Evolutionary conservation across 2,113 vertebrate genomes (phyloP).

Genomic region (Alces alces): DNA sequence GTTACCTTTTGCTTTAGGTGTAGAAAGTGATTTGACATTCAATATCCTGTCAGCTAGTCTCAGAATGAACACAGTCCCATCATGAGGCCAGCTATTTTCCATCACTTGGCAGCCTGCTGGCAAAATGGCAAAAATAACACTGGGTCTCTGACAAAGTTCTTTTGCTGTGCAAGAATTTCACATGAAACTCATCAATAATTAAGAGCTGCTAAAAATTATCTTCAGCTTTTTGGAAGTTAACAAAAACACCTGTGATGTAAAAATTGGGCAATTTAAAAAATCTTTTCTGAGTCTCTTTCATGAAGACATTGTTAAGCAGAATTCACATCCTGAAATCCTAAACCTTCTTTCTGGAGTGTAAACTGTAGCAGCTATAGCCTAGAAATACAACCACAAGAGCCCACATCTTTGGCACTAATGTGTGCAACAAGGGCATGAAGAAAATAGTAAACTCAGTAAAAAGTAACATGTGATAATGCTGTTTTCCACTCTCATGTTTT

Average conservation of each 20-base stretch:
- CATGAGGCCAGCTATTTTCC: background rate
- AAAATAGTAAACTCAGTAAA: background rate
- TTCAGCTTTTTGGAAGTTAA: background rate
- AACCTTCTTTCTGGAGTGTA: background rate
- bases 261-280: background rate
- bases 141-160: background rate
- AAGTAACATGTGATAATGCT: background rate
- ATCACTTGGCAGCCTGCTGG: background rate
- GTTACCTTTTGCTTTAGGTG: background rate
- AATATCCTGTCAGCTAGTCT: background rate
- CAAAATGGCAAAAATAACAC: background rate
- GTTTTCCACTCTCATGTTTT: background rate
- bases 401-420: background rate
- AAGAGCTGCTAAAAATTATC: background rate
- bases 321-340: background rate
- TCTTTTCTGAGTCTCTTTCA: background rate
- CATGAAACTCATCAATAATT: background rate
- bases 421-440: background rate
- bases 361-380: background rate
- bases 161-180: background rate
- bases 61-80: background rate
- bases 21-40: background rate
- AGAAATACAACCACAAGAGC: background rate
- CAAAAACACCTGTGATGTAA: conserved; percentile 18
- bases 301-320: background rate